Evolutionary conservation across 2,113 vertebrate species (phyloP).

Genomic region (Paradoxurus hermaphroditus): DNA sequence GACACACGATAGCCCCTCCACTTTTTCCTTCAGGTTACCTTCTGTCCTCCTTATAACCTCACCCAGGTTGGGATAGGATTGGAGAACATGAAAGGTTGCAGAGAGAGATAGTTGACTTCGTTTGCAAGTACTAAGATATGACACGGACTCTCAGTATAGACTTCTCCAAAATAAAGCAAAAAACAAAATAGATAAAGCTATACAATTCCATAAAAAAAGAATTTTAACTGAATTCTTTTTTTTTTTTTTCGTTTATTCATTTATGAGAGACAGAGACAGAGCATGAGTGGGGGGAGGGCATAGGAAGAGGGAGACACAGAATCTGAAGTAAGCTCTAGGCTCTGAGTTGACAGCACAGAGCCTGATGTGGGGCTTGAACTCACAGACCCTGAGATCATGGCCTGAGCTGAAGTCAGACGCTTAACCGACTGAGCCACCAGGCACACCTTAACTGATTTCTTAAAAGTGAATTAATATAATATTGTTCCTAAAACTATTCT

Average conservation of each 20-base stretch:
- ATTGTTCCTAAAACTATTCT: no score
- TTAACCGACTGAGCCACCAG: no score
- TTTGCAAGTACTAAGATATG: background rate
- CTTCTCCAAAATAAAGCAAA: background rate
- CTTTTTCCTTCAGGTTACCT: background rate
- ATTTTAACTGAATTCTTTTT: background rate
- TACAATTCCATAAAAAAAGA: background rate
- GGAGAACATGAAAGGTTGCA: background rate
- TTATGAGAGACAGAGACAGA: background rate
- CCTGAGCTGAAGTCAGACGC: no score
- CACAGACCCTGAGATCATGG: no score
- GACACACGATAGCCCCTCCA: background rate
- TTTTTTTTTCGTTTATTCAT: background rate
- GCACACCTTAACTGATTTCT: no score
- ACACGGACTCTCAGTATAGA: background rate
- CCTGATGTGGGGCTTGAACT: background rate
- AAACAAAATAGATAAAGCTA: background rate
- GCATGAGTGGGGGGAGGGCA: background rate
- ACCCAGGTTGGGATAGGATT: background rate
- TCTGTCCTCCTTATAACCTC: background rate
- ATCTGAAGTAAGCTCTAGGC: no score
- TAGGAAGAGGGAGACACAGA: background rate
- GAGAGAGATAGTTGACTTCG: background rate
- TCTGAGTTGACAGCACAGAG: no score
- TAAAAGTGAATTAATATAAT: no score